A percentile compares a stretch with the other conserved stretches of the same genome.
phyloP scores from a whole-genome alignment of 2,113 vertebrate genomes.

The Mustela nigripes region DNA sequence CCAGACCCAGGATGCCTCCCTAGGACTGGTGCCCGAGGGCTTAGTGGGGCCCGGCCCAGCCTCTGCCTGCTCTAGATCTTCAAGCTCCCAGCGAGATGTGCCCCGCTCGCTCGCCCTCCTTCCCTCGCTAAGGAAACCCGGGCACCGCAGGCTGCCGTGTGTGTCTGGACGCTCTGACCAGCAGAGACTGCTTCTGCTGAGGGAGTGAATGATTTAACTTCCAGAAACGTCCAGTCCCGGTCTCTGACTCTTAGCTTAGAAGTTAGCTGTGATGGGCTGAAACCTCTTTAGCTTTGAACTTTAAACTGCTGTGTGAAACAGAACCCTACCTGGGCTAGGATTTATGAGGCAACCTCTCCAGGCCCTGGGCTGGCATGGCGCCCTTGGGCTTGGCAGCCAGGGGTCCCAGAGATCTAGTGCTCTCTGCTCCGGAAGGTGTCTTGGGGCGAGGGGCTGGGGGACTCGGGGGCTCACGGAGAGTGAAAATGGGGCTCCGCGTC shows the following conservation, averaged over 20 bases:
- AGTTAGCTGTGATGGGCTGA: background rate
- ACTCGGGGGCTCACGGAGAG: too few species aligned
- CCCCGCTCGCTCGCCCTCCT: background rate
- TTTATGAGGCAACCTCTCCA: background rate
- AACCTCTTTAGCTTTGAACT: background rate
- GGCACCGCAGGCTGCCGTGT: background rate
- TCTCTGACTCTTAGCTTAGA: background rate
- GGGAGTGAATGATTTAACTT: background rate
- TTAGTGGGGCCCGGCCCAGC: fast-evolving
- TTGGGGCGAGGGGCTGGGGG: background rate
- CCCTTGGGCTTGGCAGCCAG: background rate
- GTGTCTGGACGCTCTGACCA: background rate
- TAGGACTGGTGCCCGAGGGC: background rate
- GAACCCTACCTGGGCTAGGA: background rate
- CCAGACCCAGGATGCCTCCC: fast-evolving
- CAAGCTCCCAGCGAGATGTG: background rate
- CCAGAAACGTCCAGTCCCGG: background rate
- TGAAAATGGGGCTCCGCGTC: background rate
- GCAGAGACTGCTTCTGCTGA: background rate
- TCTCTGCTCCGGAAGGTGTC: background rate
- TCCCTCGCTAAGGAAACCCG: background rate
- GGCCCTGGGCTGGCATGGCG: too few species aligned
- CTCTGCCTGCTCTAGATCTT: background rate
- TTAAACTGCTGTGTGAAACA: background rate
- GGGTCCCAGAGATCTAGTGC: background rate